phyloP scores from a whole-genome alignment of 2,797 vertebrate genomes.

The Notolepis coatsorum region DNA sequence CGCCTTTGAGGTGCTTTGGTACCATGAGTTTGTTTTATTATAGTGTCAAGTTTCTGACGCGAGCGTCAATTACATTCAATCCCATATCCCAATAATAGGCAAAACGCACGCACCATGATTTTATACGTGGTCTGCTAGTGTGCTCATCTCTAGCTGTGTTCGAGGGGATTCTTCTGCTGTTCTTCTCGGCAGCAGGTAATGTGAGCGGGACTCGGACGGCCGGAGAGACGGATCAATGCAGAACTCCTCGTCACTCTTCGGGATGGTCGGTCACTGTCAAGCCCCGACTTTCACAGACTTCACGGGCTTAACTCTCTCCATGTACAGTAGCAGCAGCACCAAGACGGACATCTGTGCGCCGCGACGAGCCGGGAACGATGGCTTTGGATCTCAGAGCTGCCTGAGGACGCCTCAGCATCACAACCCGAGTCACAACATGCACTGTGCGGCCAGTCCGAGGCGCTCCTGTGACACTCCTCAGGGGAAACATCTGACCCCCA shows the following conservation, averaged over 20 bases:
- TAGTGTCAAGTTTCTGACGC: too few species aligned
- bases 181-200: slow-evolving; percentile 62
- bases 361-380: slow-evolving; percentile 62
- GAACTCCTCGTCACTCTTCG: slow-evolving; percentile 75
- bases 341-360: slow-evolving; percentile 75
- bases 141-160: too few species aligned
- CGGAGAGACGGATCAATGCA: slow-evolving; percentile 79
- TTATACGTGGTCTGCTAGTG: too few species aligned
- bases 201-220: slow-evolving; percentile 54
- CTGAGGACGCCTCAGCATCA: slow-evolving; percentile 64
- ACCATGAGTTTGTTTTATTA: too few species aligned
- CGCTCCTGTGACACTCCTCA: slow-evolving; percentile 41
- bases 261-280: slow-evolving; percentile 84
- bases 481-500: too few species aligned
- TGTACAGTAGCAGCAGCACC: slow-evolving; percentile 75
- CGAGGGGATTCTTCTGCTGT: neutral
- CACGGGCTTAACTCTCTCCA: slow-evolving; percentile 73
- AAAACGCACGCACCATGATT: too few species aligned
- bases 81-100: too few species aligned
- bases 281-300: slow-evolving; percentile 75
- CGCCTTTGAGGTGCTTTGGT: too few species aligned
- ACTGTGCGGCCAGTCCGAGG: slow-evolving; percentile 62
- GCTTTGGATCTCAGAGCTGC: slow-evolving; percentile 62
- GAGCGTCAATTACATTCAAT: too few species aligned
- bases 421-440: slow-evolving; percentile 51